Conservation (phyloP, 2,113 vertebrate genomes). For the Oncorhynchus clarkii region DNA sequence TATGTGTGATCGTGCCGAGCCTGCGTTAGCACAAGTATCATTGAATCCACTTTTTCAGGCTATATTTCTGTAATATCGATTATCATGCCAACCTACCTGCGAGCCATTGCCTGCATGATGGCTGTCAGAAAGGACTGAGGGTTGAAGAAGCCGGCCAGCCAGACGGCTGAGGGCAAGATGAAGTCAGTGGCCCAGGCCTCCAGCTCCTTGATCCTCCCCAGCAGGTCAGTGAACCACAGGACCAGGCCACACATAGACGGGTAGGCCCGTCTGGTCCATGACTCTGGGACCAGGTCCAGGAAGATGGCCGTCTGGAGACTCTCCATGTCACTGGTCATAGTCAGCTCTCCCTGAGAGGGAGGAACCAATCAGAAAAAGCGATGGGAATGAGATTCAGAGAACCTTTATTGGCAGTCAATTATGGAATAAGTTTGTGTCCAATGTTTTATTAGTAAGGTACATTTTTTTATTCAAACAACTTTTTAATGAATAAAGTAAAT, state of each 20-base stretch:
- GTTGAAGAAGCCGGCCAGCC: constrained; percentile 93
- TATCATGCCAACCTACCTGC: constrained; percentile 55
- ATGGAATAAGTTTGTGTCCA: no score
- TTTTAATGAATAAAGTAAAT: no score
- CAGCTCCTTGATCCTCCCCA: constrained; percentile 84
- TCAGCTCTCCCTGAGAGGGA: constrained; percentile 84
- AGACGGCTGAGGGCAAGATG: constrained; percentile 79
- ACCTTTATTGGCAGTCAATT: background rate
- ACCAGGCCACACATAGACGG: constrained; percentile 83
- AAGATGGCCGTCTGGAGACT: constrained; percentile 84
- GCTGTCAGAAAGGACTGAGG: constrained; percentile 93
- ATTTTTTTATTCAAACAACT: background rate
- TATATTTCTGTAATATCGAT: background rate
- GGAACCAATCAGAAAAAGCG: background rate
- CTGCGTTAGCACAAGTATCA: no score
- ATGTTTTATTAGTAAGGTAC: no score
- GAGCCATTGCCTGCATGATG: constrained; percentile 89
- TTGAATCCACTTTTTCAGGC: no score
- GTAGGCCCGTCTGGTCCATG: constrained; percentile 85
- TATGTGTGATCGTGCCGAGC: no score
- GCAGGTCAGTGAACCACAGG: constrained; percentile 87
- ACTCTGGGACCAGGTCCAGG: constrained; percentile 81
- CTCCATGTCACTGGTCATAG: constrained; percentile 94
- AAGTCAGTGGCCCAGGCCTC: constrained; percentile 89
- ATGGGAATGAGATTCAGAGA: background rate